Evolutionary conservation across 2,113 vertebrate species (phyloP).

Genomic region (Cephalopholis sonnerati): DNA sequence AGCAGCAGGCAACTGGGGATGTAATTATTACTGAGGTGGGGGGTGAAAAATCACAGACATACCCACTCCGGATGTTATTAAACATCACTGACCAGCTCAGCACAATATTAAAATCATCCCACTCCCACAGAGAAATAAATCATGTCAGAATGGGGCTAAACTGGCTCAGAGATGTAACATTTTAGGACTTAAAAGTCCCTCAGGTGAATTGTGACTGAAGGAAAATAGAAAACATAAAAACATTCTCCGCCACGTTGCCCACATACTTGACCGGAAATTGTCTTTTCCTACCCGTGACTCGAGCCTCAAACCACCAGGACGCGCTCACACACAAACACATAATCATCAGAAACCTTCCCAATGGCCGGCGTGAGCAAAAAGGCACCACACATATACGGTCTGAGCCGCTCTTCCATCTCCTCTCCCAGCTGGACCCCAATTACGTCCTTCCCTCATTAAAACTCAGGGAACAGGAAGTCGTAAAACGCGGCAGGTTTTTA

Average conservation of each 20-base stretch:
- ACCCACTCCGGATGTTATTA: neutral
- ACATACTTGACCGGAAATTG: neutral
- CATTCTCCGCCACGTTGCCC: neutral
- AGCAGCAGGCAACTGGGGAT: neutral
- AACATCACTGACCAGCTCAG: neutral
- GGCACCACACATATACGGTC: neutral
- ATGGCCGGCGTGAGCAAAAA: neutral
- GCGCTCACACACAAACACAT: slow-evolving; percentile 1
- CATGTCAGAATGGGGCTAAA: neutral
- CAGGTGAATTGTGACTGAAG: neutral
- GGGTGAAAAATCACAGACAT: neutral
- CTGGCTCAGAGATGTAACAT: neutral
- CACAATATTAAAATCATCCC: neutral
- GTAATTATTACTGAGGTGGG: neutral
- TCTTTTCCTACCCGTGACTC: neutral
- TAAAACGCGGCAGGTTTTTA: slow-evolving; percentile 64
- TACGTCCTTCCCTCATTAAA: slow-evolving; percentile 66
- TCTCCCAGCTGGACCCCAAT: slow-evolving; percentile 62
- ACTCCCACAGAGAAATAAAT: neutral
- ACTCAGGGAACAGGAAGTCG: slow-evolving; percentile 52
- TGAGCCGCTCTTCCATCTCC: neutral
- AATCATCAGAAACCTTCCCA: slow-evolving; percentile 5
- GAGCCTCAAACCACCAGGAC: neutral
- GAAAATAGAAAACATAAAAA: neutral
- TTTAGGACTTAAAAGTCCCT: neutral